Evolutionary conservation across 2,888 invertebrate genomes (phyloP), one percentile per base, ranked within the genome.

Genomic region (Caenorhabditis sp.): DNA sequence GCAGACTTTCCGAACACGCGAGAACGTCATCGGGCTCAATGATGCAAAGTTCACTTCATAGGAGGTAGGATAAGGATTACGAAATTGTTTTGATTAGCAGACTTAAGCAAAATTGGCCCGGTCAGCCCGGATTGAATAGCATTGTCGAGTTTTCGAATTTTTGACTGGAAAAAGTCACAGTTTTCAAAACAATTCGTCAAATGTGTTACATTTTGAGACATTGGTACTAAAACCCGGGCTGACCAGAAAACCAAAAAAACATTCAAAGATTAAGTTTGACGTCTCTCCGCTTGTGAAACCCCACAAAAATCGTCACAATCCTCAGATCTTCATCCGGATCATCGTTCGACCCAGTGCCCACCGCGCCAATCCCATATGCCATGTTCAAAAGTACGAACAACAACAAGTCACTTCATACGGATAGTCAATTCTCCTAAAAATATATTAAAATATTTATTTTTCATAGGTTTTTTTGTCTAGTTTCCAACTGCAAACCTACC

Each of bases 11-110:
- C 0, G 75, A 75, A 22, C 75, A 75, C 20, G 68, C 56, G 0
- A 37, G 75, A 17, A 58, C 75, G n/a, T 58, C 75, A n/a, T 75
- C 75, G 0, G 75, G 68, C 11, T 56, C 58, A 2, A 39, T 62
- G 48, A 58, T 73, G 50, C 52, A 43, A 11, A 39, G 27, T n/a
- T 50, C 50, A 11, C 13, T 56, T 0, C 73, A 74, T 30, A 50
- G 59, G 37, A 70, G 70, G 70, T 70, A 35, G 35, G n/a, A 35
- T n/a, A 15, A 24, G 3, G 17, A 35, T 3, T 4, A 53, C 22
- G 17, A 17, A 15, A 11, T 53, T 3, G 9, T n/a, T n/a, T n/a
- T n/a, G n/a, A n/a, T n/a, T n/a, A n/a, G n/a, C n/a, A n/a, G n/a
- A n/a, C n/a, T n/a, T n/a, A n/a, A n/a, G n/a, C n/a, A n/a, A n/a